These are phyloP conservation scores for Prosapia bicincta DNA, from an alignment of 2,888 invertebrate genomes.

Conservation along the genomic window DNA sequence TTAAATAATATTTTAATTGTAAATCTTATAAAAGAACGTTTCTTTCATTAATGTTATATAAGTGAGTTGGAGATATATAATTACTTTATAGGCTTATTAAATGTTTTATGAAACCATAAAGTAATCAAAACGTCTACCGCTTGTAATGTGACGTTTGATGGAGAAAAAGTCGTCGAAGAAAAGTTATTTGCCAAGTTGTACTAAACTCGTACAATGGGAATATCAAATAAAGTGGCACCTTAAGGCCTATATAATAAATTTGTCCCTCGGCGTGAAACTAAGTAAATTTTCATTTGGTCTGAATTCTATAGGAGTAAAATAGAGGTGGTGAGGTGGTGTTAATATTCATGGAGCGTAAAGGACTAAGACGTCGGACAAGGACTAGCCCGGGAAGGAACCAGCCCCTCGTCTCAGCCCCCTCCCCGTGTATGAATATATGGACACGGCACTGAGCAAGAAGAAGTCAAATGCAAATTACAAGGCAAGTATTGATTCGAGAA, in stretches of 20 bases:
- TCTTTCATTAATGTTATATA: no score
- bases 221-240: neutral
- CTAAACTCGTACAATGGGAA: neutral
- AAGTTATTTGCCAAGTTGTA: neutral
- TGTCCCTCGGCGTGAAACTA: neutral
- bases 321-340: constrained; percentile 7
- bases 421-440: constrained; percentile 24
- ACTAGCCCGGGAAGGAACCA: neutral
- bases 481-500: constrained; percentile 35
- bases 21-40: no score
- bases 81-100: neutral
- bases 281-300: neutral
- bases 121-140: neutral
- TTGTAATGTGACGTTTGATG: neutral
- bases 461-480: constrained; percentile 37
- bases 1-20: no score
- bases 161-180: neutral
- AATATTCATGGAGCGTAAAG: constrained; percentile 26
- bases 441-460: constrained; percentile 29
- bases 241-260: constrained; percentile 2
- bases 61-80: no score
- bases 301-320: neutral
- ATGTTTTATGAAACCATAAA: neutral
- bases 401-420: neutral
- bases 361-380: constrained; percentile 25